A percentile compares a stretch with the other conserved stretches of the same genome.
phyloP scores from a whole-genome alignment of 2,797 vertebrate species.

The Microchirus variegatus region DNA sequence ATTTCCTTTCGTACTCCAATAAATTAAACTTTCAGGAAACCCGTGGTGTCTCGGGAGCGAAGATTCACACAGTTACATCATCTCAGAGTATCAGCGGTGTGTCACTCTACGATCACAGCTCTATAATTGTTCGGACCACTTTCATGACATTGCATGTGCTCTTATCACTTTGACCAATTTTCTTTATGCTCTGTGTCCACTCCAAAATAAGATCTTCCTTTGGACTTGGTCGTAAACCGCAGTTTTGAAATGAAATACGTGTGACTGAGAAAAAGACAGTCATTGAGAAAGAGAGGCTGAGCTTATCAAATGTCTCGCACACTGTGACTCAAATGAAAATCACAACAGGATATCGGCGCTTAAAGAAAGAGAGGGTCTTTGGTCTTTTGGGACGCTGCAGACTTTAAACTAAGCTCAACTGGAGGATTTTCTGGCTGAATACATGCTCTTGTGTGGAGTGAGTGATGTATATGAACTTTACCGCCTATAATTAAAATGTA shows the following conservation, averaged over 20 bases:
- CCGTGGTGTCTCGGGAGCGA: no score
- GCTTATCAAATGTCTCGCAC: slow-evolving; percentile 76
- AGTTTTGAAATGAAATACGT: slow-evolving; percentile 16
- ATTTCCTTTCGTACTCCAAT: no score
- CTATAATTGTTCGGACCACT: neutral
- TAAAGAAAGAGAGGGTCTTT: slow-evolving; percentile 56
- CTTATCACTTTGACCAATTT: neutral
- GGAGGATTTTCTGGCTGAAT: slow-evolving; percentile 2
- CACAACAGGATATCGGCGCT: slow-evolving; percentile 69
- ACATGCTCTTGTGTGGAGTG: neutral
- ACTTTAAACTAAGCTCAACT: slow-evolving; percentile 14
- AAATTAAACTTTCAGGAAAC: no score
- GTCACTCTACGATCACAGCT: neutral
- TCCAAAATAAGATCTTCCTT: no score
- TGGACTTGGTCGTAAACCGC: neutral
- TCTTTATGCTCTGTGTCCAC: no score
- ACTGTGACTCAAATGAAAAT: slow-evolving; percentile 82
- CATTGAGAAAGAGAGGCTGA: slow-evolving; percentile 12
- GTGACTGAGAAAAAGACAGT: slow-evolving; percentile 9
- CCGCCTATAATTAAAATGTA: no score
- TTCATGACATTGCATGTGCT: neutral
- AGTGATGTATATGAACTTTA: neutral
- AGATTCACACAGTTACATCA: no score
- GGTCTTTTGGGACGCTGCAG: slow-evolving; percentile 4
- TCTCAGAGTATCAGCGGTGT: no score